Evolutionary conservation across 2,797 vertebrate species (phyloP).

Genomic region (Enteromius trimaculatus): DNA sequence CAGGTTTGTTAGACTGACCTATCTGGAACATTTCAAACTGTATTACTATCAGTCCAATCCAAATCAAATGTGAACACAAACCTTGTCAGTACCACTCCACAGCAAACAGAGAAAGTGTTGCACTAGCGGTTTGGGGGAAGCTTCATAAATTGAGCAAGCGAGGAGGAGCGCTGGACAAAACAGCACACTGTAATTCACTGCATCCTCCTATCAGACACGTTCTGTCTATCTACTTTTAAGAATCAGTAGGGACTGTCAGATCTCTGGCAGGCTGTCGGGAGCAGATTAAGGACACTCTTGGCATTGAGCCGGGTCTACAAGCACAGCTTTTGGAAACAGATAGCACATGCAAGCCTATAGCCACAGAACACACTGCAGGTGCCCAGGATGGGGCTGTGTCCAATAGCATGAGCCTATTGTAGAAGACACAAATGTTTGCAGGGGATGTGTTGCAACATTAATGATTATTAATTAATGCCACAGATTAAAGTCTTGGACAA

Average conservation of each 20-base stretch:
- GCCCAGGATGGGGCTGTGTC: slow-evolving; percentile 36
- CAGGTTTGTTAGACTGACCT: slow-evolving; percentile 17
- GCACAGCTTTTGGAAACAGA: slow-evolving; percentile 70
- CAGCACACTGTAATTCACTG: slow-evolving; percentile 57
- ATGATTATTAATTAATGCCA: slow-evolving; percentile 34
- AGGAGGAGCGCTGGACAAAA: slow-evolving; percentile 38
- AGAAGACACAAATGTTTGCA: slow-evolving; percentile 17
- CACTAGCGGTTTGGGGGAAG: slow-evolving; percentile 29
- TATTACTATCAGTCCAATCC: slow-evolving; percentile 35
- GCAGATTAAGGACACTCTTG: slow-evolving; percentile 76
- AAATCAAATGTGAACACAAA: slow-evolving; percentile 32
- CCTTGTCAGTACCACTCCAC: slow-evolving; percentile 23
- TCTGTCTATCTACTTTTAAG: slow-evolving; percentile 64
- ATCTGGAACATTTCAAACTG: slow-evolving; percentile 41
- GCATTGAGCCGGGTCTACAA: slow-evolving; percentile 68
- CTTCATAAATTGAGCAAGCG: slow-evolving; percentile 35
- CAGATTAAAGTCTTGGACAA: slow-evolving; percentile 1
- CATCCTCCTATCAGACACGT: slow-evolving; percentile 54
- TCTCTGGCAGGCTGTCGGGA: slow-evolving; percentile 74
- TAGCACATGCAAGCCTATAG: slow-evolving; percentile 61
- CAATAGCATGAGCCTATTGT: slow-evolving; percentile 43
- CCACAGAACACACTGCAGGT: slow-evolving; percentile 43
- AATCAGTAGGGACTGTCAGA: slow-evolving; percentile 73
- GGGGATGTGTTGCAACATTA: slow-evolving; percentile 28
- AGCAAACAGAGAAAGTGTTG: slow-evolving; percentile 32